Conservation (phyloP, 2,113 vertebrate species). For the Pseudonaja textilis region DNA sequence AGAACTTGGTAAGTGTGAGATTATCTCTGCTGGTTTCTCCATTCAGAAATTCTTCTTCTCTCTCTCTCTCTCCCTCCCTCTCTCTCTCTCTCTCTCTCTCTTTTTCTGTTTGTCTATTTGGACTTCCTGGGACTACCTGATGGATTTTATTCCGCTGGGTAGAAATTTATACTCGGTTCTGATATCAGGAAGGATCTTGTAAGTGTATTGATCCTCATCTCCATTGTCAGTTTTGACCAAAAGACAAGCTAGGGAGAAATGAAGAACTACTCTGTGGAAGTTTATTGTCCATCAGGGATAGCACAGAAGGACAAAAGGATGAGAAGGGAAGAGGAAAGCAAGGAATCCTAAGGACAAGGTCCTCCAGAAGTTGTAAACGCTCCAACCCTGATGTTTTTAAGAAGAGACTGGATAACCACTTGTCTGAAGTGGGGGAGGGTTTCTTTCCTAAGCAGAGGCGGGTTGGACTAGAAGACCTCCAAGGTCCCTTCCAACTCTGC, state of each 20-base stretch:
- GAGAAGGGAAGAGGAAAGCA: not conserved
- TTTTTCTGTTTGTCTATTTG: too few species aligned
- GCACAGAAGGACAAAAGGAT: not conserved
- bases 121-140: too few species aligned
- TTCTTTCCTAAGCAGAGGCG: too few species aligned
- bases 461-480: too few species aligned
- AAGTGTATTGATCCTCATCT: not conserved
- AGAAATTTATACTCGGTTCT: not conserved
- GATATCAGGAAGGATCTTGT: not conserved
- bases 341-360: not conserved
- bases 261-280: not conserved
- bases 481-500: too few species aligned
- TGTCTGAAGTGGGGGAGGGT: too few species aligned
- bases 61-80: too few species aligned
- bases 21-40: not conserved
- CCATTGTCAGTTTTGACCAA: not conserved
- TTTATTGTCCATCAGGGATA: not conserved
- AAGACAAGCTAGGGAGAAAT: not conserved
- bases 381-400: too few species aligned
- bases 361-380: too few species aligned
- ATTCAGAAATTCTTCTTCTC: not conserved
- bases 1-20: not conserved
- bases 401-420: too few species aligned
- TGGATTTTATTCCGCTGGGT: not conserved
- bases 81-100: too few species aligned